Conservation (phyloP, 2,797 vertebrate species). For the Tolypeutes matacus region DNA sequence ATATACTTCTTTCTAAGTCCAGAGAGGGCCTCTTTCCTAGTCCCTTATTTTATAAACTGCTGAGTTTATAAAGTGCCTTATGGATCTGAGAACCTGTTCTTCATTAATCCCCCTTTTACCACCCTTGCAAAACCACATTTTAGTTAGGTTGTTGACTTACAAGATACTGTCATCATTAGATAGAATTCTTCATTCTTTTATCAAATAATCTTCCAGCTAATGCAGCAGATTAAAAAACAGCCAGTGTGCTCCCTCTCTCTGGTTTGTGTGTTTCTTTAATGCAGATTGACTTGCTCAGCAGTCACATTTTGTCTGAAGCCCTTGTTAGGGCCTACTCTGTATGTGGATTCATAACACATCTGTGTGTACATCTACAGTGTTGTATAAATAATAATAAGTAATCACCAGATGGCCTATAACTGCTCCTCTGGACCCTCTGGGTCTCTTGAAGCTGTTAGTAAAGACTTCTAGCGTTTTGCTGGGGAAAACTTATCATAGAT, state of each 20-base stretch:
- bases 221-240: constrained; percentile 68
- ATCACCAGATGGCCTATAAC: constrained; percentile 86
- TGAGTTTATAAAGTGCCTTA: constrained; percentile 53
- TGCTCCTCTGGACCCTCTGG: constrained; percentile 83
- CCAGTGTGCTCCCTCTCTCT: constrained; percentile 49
- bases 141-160: constrained; percentile 62
- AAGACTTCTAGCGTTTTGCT: constrained; percentile 83
- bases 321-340: constrained; percentile 78
- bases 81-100: constrained; percentile 55
- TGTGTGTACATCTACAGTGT: constrained; percentile 82
- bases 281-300: constrained; percentile 80
- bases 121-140: constrained; percentile 51
- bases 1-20: constrained; percentile 49
- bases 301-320: constrained; percentile 74
- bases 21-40: constrained; percentile 14
- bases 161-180: constrained; percentile 30
- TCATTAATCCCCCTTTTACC: constrained; percentile 63
- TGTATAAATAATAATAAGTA: constrained; percentile 86
- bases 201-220: constrained; percentile 61
- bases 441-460: constrained; percentile 85
- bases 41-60: constrained; percentile 54
- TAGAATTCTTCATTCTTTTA: constrained; percentile 70
- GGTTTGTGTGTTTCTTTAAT: constrained; percentile 74
- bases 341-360: constrained; percentile 85
- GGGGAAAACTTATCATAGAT: constrained; percentile 84